These are phyloP conservation scores for Aphelinus certus DNA, from an alignment of 1,140 invertebrate genomes.

Conservation along the genomic window DNA sequence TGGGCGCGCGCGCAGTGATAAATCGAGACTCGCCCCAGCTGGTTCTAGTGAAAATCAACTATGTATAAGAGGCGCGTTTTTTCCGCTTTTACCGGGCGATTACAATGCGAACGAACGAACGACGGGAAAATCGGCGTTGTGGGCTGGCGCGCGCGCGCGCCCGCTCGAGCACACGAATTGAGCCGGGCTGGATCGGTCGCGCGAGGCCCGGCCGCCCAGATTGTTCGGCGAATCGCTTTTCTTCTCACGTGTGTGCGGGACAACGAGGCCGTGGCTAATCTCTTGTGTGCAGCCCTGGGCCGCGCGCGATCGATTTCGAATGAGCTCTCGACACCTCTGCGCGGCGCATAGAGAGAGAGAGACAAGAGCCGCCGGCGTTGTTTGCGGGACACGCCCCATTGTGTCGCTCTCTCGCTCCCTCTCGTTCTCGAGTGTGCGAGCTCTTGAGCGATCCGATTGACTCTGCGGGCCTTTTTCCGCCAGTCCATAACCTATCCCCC, in stretches of 20 bases:
- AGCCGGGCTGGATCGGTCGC: too few relatives aligned
- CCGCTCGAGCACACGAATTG: too few relatives aligned
- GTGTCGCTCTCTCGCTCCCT: background rate
- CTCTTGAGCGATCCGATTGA: background rate
- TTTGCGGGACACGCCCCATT: background rate
- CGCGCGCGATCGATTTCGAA: conserved; percentile 29
- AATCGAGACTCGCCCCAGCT: conserved; percentile 23
- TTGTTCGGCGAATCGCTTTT: conserved; percentile 13
- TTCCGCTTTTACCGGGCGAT: too few relatives aligned
- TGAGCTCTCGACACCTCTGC: background rate
- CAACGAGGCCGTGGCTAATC: conserved; percentile 18
- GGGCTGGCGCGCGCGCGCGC: too few relatives aligned
- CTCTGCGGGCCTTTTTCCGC: too few relatives aligned
- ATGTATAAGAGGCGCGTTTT: too few relatives aligned
- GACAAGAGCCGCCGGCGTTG: background rate
- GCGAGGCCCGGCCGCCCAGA: too few relatives aligned
- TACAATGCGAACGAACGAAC: too few relatives aligned
- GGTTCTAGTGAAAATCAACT: too few relatives aligned
- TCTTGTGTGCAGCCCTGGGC: background rate
- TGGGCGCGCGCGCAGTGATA: conserved; percentile 18
- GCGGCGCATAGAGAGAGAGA: too few relatives aligned
- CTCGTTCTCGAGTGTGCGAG: background rate
- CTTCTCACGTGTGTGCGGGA: background rate
- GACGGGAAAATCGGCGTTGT: too few relatives aligned
- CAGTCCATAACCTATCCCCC: too few relatives aligned